Percentiles rank a stretch among this genome's conserved stretches.
These are phyloP conservation scores for Drosophila meridionalis DNA, from an alignment of 2,888 invertebrate species.

Conservation along the genomic window DNA sequence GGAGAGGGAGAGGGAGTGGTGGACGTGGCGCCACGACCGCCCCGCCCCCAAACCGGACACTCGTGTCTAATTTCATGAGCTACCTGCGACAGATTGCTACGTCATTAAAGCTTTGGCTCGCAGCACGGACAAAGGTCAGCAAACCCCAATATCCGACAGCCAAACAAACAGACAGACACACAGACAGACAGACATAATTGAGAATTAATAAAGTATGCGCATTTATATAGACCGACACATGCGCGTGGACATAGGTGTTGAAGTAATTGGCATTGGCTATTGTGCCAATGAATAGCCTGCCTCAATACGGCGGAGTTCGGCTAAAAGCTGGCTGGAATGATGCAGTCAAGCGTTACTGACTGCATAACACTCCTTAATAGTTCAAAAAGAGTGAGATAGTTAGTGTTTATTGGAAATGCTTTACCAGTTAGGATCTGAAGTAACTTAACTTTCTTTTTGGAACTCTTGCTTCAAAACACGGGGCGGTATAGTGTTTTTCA, in stretches of 20 bases:
- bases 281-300: neutral
- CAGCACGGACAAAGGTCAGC: slow-evolving; percentile 32
- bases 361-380: neutral
- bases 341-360: neutral
- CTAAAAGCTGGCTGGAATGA: neutral
- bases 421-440: neutral
- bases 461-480: no score
- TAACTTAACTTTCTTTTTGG: neutral
- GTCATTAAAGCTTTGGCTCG: slow-evolving; percentile 58
- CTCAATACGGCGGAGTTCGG: neutral
- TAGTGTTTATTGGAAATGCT: no score
- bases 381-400: neutral
- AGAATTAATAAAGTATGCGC: slow-evolving; percentile 29
- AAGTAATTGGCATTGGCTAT: neutral
- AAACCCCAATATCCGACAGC: slow-evolving; percentile 20
- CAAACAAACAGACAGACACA: neutral
- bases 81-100: slow-evolving; percentile 70
- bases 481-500: no score
- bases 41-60: slow-evolving; percentile 52
- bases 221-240: slow-evolving; percentile 4
- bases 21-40: slow-evolving; percentile 12
- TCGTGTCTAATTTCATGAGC: slow-evolving; percentile 76
- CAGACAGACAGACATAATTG: slow-evolving; percentile 29
- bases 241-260: neutral
- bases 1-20: neutral